Evolutionary conservation across 2,113 vertebrate species (phyloP), one percentile per base, ranked within the genome.

Genomic region (Grantiella picta): DNA sequence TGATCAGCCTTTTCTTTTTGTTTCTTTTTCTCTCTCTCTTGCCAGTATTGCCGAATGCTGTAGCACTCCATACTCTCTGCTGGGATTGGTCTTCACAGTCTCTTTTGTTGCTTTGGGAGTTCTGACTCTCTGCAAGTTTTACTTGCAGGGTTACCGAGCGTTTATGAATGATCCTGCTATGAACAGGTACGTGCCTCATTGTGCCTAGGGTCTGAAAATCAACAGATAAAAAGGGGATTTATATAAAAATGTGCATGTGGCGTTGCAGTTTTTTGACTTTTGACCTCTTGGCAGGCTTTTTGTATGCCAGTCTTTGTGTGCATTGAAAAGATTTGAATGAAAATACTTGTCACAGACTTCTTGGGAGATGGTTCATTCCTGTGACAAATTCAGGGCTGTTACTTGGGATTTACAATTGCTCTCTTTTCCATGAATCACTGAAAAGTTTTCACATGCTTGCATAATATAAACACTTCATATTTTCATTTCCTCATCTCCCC

Each of bases 91-190:
- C 72, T 99, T 99, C 96, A 99, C 99, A 0, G 99, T 99, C 70
- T 99, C 99, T 42, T 99, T 99, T 82, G 98, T 99, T 53, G 99
- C 99, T 44, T 95, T 99, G 98, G 99, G 99, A 49, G 99, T 99
- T 91, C 97, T 99, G 92, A 99, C 99, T 7, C 99, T 99, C 95
- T 99, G 99, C 99, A 99, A 99, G 98, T 99, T 99, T 96, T 99
- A 99, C 98, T 97, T 99, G 95, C 99, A 99, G 91, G 99, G 99
- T 66, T 99, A 99, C 89, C 97, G 99, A 71, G 99, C 99, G 4
- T 99, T 99, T 95, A 99, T 99, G 98, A 99, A 99, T 42, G 99
- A 99, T 97, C 99, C 99, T 90, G 98, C 99, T 95, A 99, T 99
- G 99, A 99, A 99, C 93, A 98, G 99, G 99, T 99, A 68, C 94